phyloP scores from a whole-genome alignment of 2,888 invertebrate species.

The Germaria angustata region DNA sequence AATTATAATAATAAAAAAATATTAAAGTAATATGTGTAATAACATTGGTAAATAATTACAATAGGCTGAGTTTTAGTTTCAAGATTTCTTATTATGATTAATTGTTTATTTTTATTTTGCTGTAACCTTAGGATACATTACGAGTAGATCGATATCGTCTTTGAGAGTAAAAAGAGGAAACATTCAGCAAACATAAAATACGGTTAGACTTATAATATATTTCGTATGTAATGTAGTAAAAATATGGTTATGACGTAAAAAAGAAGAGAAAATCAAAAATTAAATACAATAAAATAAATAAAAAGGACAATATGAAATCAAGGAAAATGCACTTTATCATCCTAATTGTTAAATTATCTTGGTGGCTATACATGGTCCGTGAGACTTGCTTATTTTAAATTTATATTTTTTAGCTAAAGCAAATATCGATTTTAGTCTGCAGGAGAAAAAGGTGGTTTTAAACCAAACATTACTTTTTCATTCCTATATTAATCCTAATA shows the following conservation, averaged over 20 bases:
- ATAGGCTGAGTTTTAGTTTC: conserved; percentile 48
- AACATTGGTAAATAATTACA: conserved; percentile 57
- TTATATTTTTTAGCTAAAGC: neutral
- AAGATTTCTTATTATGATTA: conserved; percentile 25
- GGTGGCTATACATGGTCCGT: conserved; percentile 12
- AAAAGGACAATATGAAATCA: conserved; percentile 32
- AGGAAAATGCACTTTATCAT: conserved; percentile 47
- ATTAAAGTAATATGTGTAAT: conserved; percentile 20
- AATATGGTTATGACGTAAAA: conserved; percentile 35
- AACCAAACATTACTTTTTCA: conserved; percentile 11
- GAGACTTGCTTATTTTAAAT: neutral
- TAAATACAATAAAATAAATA: conserved; percentile 1
- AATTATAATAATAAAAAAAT: conserved; percentile 29
- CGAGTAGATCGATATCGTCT: conserved; percentile 19
- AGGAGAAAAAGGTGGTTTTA: conserved; percentile 4
- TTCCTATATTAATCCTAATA: conserved; percentile 4
- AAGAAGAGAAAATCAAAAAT: neutral
- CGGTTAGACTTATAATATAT: conserved; percentile 48
- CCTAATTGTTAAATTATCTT: conserved; percentile 18
- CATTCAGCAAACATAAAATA: conserved; percentile 33
- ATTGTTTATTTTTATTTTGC: neutral
- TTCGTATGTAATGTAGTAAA: conserved; percentile 12
- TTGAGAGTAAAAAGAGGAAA: neutral
- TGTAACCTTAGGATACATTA: conserved; percentile 28
- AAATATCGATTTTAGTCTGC: conserved; percentile 8